A percentile compares a stretch with the other conserved stretches of the same genome.
Conservation (phyloP, 2,888 invertebrate genomes). For the Rotaria magnacalcarata region DNA sequence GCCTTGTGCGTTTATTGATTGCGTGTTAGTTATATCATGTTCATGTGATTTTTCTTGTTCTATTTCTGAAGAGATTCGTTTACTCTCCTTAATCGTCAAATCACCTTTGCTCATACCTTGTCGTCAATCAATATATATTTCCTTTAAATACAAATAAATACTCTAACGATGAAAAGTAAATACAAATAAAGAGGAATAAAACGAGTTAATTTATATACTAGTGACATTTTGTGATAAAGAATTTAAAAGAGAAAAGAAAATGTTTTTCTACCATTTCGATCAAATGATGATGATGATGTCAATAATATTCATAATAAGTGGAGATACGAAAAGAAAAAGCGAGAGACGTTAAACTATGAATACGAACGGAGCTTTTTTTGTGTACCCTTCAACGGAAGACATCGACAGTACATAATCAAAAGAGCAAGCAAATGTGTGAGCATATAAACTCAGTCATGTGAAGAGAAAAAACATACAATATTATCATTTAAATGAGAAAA, state of each 20-base stretch:
- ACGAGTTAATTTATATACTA: not conserved
- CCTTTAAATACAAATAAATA: not conserved
- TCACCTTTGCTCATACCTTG: not conserved
- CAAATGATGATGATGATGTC: not conserved
- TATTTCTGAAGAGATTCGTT: not conserved
- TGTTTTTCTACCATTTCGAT: not conserved
- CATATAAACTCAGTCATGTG: conserved; percentile 22
- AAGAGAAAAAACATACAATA: conserved; percentile 4
- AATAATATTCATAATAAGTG: not conserved
- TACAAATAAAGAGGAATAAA: not conserved
- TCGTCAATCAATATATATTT: not conserved
- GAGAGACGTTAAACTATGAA: not conserved
- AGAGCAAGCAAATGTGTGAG: not conserved
- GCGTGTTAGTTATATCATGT: not conserved
- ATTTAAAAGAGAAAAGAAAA: not conserved
- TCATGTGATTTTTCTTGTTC: not conserved
- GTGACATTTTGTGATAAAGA: not conserved
- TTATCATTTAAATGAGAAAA: not conserved
- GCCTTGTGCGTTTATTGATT: not conserved
- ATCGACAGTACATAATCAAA: not conserved
- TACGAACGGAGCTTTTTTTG: not conserved
- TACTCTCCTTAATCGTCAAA: not conserved
- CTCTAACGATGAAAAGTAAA: not conserved
- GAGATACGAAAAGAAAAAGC: not conserved
- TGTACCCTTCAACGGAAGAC: not conserved